Evolutionary conservation across 2,113 vertebrate genomes (phyloP), one percentile per base, ranked within the genome.

Genomic region (Heterotilapia buettikoferi): DNA sequence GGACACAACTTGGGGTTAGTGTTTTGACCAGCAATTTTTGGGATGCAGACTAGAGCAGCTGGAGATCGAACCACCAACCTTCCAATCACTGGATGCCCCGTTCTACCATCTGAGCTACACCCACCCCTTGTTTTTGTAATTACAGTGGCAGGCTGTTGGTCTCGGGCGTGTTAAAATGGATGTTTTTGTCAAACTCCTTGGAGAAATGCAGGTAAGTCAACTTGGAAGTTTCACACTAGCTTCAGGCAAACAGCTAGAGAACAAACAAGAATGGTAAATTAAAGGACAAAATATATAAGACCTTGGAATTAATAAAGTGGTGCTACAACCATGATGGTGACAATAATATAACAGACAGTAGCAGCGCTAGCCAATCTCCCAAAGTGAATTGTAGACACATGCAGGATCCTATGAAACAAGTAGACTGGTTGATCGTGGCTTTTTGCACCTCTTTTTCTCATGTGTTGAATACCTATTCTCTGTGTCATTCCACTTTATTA

Each of bases 141-240:
- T 0, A 18, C 29, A 0, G 29, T 11, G 9, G 16, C 29, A 33
- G 16, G 59, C 59, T 19, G 59, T 61, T 61, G 8, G 1, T 61
- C 57, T 61, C 29, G 5, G 8, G 29, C 59, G 33, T 19, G 16
- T 61, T 33, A 33, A 63, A 63, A 33, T 63, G 29, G 59, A 33
- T 33, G 59, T 33, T 63, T 63, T n/a, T 68, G 63, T 71, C 19
- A 71, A 71, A 43, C 36, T 43, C 36, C 63, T 71, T 21, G n/a
- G n/a, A 43, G n/a, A 40, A 14, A 71, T 40, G 1, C n/a, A 43
- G 63, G 5, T 14, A 40, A 40, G n/a, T 71, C 11, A 71, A 40
- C 36, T 43, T 24, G 36, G 63, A 24, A 43, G n/a, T 40, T 24
- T 71, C 63, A 1, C 36, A 40, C 12, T 4, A 13, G 63, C 7